Conservation (phyloP, 2,888 invertebrate species). For the Drosophila barbarae region DNA sequence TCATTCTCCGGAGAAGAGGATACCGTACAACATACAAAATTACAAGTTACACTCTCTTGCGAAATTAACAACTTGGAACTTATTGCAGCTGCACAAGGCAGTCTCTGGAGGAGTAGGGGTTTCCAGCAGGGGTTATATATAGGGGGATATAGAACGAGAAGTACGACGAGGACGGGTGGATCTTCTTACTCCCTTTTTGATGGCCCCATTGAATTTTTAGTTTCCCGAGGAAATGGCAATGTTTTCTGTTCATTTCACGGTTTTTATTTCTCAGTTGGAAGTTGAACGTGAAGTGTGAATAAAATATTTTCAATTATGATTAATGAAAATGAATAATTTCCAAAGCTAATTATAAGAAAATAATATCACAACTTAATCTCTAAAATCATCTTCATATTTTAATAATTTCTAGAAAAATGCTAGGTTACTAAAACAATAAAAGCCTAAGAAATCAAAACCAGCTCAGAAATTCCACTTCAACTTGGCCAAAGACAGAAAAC, state of each 20-base stretch:
- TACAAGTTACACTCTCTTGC: slow-evolving; percentile 72
- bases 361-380: not conserved
- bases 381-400: too few species aligned
- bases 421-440: slow-evolving; percentile 49
- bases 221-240: slow-evolving; percentile 16
- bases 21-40: slow-evolving; percentile 58
- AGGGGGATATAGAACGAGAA: not conserved
- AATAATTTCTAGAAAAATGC: slow-evolving; percentile 34
- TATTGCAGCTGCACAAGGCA: slow-evolving; percentile 55
- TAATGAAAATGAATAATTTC: not conserved
- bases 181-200: slow-evolving; percentile 3
- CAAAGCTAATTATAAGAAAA: not conserved
- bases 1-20: slow-evolving; percentile 32
- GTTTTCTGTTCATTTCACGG: slow-evolving; percentile 4
- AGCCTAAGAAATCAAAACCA: slow-evolving; percentile 12
- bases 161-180: not conserved
- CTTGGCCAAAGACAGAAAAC: slow-evolving; percentile 11
- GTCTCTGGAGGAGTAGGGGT: slow-evolving; percentile 11
- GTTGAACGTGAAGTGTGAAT: not conserved
- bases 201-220: slow-evolving; percentile 62
- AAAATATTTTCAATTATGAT: not conserved
- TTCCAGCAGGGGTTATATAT: not conserved
- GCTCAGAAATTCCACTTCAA: slow-evolving; percentile 31
- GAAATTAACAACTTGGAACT: slow-evolving; percentile 76
- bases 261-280: not conserved